Evolutionary conservation across 1,140 invertebrate species (phyloP).

Genomic region (Orchesella cincta): DNA sequence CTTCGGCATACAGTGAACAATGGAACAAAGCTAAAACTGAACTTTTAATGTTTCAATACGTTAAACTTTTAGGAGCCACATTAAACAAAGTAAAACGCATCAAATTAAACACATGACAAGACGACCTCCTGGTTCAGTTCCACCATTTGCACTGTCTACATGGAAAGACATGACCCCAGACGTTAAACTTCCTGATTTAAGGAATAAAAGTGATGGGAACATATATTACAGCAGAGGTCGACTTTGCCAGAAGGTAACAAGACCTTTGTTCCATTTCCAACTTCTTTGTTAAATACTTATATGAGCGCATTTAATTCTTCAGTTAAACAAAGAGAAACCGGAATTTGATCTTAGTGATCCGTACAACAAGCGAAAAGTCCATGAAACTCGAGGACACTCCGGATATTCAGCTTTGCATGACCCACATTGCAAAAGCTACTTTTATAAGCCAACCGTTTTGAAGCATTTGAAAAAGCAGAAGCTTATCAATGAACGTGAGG

Average conservation of each 20-base stretch:
- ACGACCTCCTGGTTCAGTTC: not conserved
- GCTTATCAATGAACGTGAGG: not conserved
- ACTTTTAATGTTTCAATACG: too few relatives aligned
- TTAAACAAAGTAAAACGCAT: not conserved
- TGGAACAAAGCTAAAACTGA: too few relatives aligned
- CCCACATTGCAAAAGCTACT: conserved; percentile 21
- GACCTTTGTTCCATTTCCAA: not conserved
- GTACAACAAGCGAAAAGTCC: not conserved
- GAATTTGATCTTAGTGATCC: conserved; percentile 24
- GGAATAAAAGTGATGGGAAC: not conserved
- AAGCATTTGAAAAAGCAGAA: conserved; percentile 20
- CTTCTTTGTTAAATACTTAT: not conserved
- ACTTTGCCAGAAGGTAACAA: not conserved
- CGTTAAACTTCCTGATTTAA: not conserved
- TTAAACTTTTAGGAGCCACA: not conserved
- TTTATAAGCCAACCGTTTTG: not conserved
- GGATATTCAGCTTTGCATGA: conserved; percentile 8
- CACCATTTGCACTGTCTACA: not conserved
- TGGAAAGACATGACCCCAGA: not conserved
- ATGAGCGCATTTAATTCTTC: not conserved
- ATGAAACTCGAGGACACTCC: not conserved
- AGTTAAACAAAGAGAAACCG: not conserved
- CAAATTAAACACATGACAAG: not conserved
- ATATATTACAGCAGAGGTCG: conserved; percentile 4
- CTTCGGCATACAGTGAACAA: too few relatives aligned